Conservation (phyloP, 2,888 invertebrate species). For the Sclerodermus sp. region DNA sequence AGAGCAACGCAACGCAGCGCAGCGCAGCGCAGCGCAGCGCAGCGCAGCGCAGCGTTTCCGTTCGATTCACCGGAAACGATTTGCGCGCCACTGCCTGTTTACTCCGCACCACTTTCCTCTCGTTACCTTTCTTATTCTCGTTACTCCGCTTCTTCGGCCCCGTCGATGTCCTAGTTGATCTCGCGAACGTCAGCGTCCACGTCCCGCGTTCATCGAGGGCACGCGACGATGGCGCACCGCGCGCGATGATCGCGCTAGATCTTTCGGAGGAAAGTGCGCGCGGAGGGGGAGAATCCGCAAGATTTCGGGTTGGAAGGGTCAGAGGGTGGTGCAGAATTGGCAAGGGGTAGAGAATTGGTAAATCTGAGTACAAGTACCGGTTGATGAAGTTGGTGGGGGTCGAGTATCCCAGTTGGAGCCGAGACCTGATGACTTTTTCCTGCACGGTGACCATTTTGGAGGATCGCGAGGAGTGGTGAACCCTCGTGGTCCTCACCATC, state of each 20-base stretch:
- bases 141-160: neutral
- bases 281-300: too few species aligned
- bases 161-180: too few species aligned
- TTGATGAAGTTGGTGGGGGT: slow-evolving; percentile 55
- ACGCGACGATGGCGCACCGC: too few species aligned
- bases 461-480: slow-evolving; percentile 49
- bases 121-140: too few species aligned
- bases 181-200: too few species aligned
- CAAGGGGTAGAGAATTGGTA: slow-evolving; percentile 13
- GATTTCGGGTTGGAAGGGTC: too few species aligned
- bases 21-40: neutral
- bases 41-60: slow-evolving; percentile 16
- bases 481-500: slow-evolving; percentile 50
- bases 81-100: slow-evolving; percentile 10
- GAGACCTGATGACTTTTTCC: slow-evolving; percentile 54
- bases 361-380: slow-evolving; percentile 38
- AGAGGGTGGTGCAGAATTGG: slow-evolving; percentile 10
- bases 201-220: too few species aligned
- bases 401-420: slow-evolving; percentile 54
- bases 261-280: too few species aligned
- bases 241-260: too few species aligned
- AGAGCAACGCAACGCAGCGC: slow-evolving; percentile 11
- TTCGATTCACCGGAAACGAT: slow-evolving; percentile 22
- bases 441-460: slow-evolving; percentile 53
- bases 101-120: neutral